These are phyloP conservation scores for Conomelus anceps DNA, from an alignment of 2,888 invertebrate genomes.

Conservation along the genomic window DNA sequence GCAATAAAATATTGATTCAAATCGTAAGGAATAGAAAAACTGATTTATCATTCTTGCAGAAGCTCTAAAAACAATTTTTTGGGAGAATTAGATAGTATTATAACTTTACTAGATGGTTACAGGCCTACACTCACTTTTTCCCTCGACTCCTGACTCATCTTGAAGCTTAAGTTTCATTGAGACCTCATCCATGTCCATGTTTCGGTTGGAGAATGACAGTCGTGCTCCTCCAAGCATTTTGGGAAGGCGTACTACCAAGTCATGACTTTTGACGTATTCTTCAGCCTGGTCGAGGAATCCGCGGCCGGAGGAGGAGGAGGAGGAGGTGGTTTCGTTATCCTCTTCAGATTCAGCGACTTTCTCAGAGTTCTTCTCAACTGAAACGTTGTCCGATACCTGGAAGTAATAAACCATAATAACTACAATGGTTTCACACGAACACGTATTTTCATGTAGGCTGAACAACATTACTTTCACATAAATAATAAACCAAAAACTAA, in stretches of 20 bases:
- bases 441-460: neutral
- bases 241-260: slow-evolving; percentile 70
- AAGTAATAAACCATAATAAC: neutral
- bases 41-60: too few species aligned
- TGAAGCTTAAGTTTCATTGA: slow-evolving; percentile 62
- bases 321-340: slow-evolving; percentile 37
- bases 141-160: slow-evolving; percentile 38
- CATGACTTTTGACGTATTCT: slow-evolving; percentile 67
- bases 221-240: slow-evolving; percentile 52
- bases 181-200: slow-evolving; percentile 68
- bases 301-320: slow-evolving; percentile 45
- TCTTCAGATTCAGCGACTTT: slow-evolving; percentile 50
- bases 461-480: neutral
- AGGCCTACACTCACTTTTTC: slow-evolving; percentile 26
- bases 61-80: too few species aligned
- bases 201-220: slow-evolving; percentile 69
- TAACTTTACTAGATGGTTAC: too few species aligned
- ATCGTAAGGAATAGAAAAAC: too few species aligned
- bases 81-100: too few species aligned
- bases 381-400: slow-evolving; percentile 66
- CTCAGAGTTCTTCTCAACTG: slow-evolving; percentile 65
- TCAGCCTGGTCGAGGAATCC: slow-evolving; percentile 63
- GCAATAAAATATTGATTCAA: too few species aligned
- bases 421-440: too few species aligned
- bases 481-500: neutral